phyloP scores from a whole-genome alignment of 2,797 vertebrate genomes.

The Oreochromis grahami region DNA sequence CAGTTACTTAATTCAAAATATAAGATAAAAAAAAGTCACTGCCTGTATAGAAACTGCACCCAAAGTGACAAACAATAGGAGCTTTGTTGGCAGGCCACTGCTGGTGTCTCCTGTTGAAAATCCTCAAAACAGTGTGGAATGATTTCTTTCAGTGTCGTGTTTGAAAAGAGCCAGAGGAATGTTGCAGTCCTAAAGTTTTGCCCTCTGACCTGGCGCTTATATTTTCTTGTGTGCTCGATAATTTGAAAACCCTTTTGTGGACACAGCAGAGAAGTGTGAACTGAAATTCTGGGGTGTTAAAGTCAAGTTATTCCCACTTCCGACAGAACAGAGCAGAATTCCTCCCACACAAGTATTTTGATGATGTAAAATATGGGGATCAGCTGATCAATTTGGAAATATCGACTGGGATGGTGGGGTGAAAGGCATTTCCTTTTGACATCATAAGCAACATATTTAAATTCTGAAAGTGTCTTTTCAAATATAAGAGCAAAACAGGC shows the following conservation, averaged over 20 bases:
- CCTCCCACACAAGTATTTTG: constrained; percentile 30
- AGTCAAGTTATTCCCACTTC: not conserved
- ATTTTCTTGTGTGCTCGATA: constrained; percentile 29
- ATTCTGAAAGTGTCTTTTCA: not conserved
- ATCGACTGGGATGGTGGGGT: not conserved
- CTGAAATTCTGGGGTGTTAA: not conserved
- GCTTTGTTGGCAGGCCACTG: constrained; percentile 34
- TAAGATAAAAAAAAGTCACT: not conserved
- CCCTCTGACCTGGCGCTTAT: constrained; percentile 40
- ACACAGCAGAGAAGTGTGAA: not conserved
- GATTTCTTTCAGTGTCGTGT: constrained; percentile 52
- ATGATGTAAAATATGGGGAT: constrained; percentile 10
- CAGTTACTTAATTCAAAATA: not conserved
- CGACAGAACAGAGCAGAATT: not conserved
- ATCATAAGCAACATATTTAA: not conserved
- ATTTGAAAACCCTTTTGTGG: not conserved
- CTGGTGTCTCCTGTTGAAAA: constrained; percentile 56
- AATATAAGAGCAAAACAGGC: not conserved
- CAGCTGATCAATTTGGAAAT: not conserved
- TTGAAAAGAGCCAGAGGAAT: constrained; percentile 68
- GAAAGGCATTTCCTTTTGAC: not conserved
- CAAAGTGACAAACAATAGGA: constrained; percentile 31
- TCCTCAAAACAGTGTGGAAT: constrained; percentile 72
- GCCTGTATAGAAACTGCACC: not conserved
- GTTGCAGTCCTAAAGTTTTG: constrained; percentile 38